Conservation (phyloP, 2,797 vertebrate species). For the Esox masquinongy region DNA sequence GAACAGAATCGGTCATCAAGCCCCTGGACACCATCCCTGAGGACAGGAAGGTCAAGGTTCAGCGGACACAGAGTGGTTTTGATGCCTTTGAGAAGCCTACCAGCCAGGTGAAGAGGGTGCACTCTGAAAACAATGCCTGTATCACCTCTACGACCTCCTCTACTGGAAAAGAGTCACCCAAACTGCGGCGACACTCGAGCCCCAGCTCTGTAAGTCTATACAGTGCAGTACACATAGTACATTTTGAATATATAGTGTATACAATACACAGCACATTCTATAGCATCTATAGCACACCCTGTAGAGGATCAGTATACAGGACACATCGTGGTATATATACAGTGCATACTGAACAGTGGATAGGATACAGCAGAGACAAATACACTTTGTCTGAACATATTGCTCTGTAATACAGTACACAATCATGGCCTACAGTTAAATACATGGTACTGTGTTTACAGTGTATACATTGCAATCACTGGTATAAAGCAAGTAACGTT, state of each 20-base stretch:
- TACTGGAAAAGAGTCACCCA: conserved; percentile 84
- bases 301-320: neutral
- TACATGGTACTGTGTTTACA: neutral
- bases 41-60: conserved; percentile 94
- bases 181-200: conserved; percentile 90
- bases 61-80: conserved; percentile 94
- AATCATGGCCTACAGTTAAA: neutral
- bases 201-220: conserved; percentile 92
- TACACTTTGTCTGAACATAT: neutral
- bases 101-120: conserved; percentile 95
- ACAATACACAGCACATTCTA: neutral
- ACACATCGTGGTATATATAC: neutral
- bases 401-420: neutral
- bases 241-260: neutral
- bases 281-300: neutral
- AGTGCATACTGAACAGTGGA: neutral
- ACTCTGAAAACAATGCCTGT: conserved; percentile 97
- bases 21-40: conserved; percentile 95
- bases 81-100: conserved; percentile 92
- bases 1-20: conserved; percentile 94
- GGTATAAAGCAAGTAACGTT: neutral
- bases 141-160: conserved; percentile 89
- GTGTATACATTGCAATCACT: neutral
- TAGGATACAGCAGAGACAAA: neutral
- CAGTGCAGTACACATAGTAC: neutral